Base-by-base conservation (phyloP, 2,797 vertebrate species). In the Alosa sapidissima region DNA sequence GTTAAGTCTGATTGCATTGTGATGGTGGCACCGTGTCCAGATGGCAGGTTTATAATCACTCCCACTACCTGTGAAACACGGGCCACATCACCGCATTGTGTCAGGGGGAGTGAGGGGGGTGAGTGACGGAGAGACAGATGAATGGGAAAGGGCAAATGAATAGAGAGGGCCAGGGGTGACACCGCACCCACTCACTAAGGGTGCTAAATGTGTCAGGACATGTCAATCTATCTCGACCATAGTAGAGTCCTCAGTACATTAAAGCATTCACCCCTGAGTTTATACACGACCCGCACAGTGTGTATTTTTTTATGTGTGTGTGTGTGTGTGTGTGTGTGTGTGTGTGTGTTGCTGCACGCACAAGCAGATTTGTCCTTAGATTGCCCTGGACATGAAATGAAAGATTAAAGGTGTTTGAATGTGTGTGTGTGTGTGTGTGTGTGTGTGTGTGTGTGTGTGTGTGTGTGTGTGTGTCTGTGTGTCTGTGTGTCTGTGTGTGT, bases 31-130 rank as follows among this genome's bases (percentile, higher is more conserved):
- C 72, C 3, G 8, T 8, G 72, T 41, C 72, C 72, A 78, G 72
- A 78, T 78, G 72, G 72, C 72, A 45, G 72, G 72, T 78, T 45
- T 47, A 10, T 78, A 78, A 78, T 78, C 72, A 78, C 72, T 47
- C 16, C 5, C 41, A 21, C 72, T 47, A 19, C 45, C 72, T 78
- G 72, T 78, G 1, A 78, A 45, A 45, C 19, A 16, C 41, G 41
- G 68, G 41, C 41, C 72, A 7, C 72, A 16, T 16, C 41, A 19
- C 41, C 19, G 36, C 41, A 21, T 14, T 45, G 16, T 78, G 72
- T 47, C 36, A 78, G 72, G 72, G 72, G 19, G 6, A 6, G 72
- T 13, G 36, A 11, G 13, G 65, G 8, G n/a, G 1, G 24, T 4
- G 65, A 33, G 28, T 6, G 11, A 28, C n/a, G 11, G 8, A n/a